Conservation (phyloP, 2,113 vertebrate genomes). For the Alaudala cheleensis region DNA sequence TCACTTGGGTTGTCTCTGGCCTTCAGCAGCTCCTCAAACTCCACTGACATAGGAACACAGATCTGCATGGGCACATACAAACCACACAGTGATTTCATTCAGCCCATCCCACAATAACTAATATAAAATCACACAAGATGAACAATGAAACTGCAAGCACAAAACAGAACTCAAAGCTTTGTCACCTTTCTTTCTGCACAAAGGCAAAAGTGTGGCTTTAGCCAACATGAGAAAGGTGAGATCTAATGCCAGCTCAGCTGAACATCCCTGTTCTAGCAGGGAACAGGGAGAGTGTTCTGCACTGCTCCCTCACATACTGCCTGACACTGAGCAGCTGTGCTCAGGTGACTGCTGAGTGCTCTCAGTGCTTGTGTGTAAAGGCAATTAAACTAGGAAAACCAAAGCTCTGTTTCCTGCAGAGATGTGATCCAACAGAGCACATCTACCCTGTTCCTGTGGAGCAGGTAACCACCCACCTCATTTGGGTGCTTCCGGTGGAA, state of each 20-base stretch:
- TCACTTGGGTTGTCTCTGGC: conserved; percentile 94
- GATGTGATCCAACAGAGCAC: not conserved
- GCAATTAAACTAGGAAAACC: not conserved
- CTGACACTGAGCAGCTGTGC: not conserved
- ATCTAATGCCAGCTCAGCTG: not conserved
- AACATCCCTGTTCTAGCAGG: not conserved
- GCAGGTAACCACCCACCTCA: conserved; percentile 75
- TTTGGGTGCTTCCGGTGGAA: conserved; percentile 97
- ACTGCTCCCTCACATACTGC: not conserved
- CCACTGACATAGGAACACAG: conserved; percentile 96
- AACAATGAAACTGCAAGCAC: not conserved
- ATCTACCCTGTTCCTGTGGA: fast-evolving
- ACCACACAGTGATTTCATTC: not conserved
- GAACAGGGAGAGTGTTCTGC: not conserved
- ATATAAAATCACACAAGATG: not conserved
- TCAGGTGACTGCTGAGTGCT: not conserved
- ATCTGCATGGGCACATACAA: conserved; percentile 75
- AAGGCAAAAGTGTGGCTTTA: not conserved
- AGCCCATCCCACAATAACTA: not conserved
- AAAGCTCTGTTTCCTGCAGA: not conserved
- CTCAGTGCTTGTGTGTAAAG: not conserved
- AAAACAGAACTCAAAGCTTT: not conserved
- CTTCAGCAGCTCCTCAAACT: conserved; percentile 96
- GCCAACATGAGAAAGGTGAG: not conserved
- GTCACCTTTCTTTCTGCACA: not conserved